These are phyloP conservation scores for Charaxes varanes DNA, from an alignment of 1,140 invertebrate species.

Conservation along the genomic window DNA sequence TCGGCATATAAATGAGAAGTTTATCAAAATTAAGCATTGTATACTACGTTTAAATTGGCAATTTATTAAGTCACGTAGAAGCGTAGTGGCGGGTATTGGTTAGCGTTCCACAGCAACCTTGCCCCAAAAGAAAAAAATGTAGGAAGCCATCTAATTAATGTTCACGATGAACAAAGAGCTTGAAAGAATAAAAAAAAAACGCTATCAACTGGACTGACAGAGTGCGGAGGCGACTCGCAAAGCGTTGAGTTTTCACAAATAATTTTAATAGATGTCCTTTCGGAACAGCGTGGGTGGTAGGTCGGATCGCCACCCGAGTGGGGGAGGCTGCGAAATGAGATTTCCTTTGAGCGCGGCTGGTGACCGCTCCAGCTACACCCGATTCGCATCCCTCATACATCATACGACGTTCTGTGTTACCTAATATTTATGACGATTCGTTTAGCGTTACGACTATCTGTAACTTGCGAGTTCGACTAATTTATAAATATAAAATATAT, in stretches of 20 bases:
- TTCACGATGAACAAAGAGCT: constrained; percentile 9
- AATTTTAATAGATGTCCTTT: constrained; percentile 64
- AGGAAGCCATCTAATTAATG: constrained; percentile 14
- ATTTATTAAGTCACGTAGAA: no score
- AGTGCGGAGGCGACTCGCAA: constrained; percentile 26
- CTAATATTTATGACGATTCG: constrained; percentile 21
- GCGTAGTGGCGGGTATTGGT: no score
- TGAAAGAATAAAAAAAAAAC: constrained; percentile 7
- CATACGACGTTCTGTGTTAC: constrained; percentile 37
- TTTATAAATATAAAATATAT: no score
- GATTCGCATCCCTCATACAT: constrained; percentile 51
- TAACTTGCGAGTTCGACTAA: no score
- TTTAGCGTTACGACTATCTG: no score
- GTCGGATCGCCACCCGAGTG: constrained; percentile 10
- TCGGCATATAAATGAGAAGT: no score
- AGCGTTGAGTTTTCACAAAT: constrained; percentile 62
- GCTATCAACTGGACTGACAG: constrained; percentile 21
- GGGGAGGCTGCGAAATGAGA: constrained; percentile 57
- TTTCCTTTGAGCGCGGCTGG: constrained; percentile 61
- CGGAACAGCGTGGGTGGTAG: constrained; percentile 18
- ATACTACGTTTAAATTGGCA: no score
- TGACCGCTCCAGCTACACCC: constrained; percentile 46
- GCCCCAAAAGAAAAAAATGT: no score
- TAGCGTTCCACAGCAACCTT: no score
- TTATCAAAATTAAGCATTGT: no score